A percentile compares a stretch with the other conserved stretches of the same genome.
Conservation (phyloP, 2,113 vertebrate genomes). For the Triplophysa siluroides region DNA sequence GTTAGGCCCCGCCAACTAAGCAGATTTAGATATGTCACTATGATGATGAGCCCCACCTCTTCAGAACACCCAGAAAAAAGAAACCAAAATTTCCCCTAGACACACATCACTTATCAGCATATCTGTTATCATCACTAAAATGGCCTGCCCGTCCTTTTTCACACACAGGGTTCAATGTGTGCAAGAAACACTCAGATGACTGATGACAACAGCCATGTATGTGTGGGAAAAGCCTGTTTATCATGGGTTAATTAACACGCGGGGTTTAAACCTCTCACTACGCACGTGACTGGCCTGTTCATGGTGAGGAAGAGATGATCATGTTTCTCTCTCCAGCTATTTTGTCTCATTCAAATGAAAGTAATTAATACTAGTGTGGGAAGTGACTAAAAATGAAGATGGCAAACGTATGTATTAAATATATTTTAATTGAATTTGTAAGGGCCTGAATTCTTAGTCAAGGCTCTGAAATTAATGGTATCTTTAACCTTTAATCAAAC, state of each 20-base stretch:
- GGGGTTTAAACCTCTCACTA: conserved; percentile 52
- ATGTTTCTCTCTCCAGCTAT: background rate
- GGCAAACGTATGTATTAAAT: background rate
- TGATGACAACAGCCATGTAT: conserved; percentile 67
- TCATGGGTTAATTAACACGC: conserved; percentile 77
- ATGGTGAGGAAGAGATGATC: background rate
- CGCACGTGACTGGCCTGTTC: conserved; percentile 24
- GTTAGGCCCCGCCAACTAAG: conserved; percentile 90
- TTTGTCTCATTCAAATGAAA: conserved; percentile 17
- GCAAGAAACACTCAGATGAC: conserved; percentile 67
- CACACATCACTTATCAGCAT: conserved; percentile 48
- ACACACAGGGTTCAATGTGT: conserved; percentile 33
- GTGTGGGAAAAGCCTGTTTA: conserved; percentile 71
- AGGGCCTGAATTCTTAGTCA: no score
- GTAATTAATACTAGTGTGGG: background rate
- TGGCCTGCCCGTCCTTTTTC: conserved; percentile 14
- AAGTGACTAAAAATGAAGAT: background rate
- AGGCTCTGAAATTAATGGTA: no score
- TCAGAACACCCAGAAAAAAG: conserved; percentile 47
- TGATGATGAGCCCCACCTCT: conserved; percentile 48
- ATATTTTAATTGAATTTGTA: background rate
- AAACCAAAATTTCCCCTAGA: conserved; percentile 12
- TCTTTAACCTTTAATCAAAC: no score
- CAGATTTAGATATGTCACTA: conserved; percentile 80
- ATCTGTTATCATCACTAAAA: conserved; percentile 16